Evolutionary conservation across 2,113 vertebrate species (phyloP), one percentile per base, ranked within the genome.

Genomic region (Gobius niger): DNA sequence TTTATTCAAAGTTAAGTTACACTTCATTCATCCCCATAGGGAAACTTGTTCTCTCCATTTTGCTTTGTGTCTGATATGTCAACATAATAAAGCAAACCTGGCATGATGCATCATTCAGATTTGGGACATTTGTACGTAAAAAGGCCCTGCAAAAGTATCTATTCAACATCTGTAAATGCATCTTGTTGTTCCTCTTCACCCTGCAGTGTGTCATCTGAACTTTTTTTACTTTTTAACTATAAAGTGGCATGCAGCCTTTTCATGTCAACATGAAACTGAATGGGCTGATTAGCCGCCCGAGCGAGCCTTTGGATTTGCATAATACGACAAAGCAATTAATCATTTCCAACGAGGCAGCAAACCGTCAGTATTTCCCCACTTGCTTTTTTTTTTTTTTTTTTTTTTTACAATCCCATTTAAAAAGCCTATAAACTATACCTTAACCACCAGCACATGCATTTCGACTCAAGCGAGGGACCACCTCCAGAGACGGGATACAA

Each of bases 401-500:
- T 44, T 14, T 50, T 47, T 65, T 47, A 24, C 7, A 44, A 49
- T 54, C 7, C 46, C 44, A 9, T 16, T 18, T 56, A 66, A 56
- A 57, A 57, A 13, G 54, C 68, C 51, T 9, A 18, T 18, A 44
- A 57, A 57, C 54, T 40, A 57, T 57, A 57, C 54, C 54, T 41
- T 57, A 57, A 57, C 54, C 54, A 34, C 12, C 14, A 15, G 57
- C 57, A 42, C 42, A n/a, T 60, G 57, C 15, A 60, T n/a, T 44
- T 42, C 3, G 34, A 40, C 42, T 11, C 47, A 50, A 46, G 24
- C 64, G 61, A 62, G 62, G 76, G 62, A 82, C 81, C 78, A 68
- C 73, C 57, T 24, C 50, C 68, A 57, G 64, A 67, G 72, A 68
- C 66, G 73, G 76, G 72, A 82, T 77, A 61, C 9, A 52, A 66